Percentiles rank a stretch among this genome's conserved stretches.
Conservation (phyloP, 1,140 invertebrate species). For the Homarus americanus region DNA sequence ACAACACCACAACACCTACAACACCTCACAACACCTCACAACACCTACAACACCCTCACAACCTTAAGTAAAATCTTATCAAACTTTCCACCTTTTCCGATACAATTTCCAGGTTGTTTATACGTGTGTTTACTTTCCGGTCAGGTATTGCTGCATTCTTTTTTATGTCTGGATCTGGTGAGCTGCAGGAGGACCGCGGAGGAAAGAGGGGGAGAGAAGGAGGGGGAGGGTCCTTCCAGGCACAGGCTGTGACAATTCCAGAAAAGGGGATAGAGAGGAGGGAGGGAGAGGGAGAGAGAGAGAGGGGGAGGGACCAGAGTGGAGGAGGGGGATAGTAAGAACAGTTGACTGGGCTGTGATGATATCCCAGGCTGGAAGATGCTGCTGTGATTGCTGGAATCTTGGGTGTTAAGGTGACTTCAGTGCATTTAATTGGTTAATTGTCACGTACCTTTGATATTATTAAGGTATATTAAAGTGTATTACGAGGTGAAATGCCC, state of each 20-base stretch:
- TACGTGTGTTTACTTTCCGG: conserved; percentile 13
- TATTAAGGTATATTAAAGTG: too few species aligned
- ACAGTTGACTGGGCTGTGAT: conserved; percentile 13
- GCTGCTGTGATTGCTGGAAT: neutral
- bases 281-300: neutral
- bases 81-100: conserved; percentile 20
- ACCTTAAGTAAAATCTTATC: neutral
- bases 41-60: neutral
- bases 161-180: conserved; percentile 26
- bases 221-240: neutral
- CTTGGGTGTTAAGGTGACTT: too few species aligned
- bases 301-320: neutral
- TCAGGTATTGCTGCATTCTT: neutral
- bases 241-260: neutral
- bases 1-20: too few species aligned
- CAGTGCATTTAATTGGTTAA: too few species aligned
- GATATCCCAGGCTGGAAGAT: neutral
- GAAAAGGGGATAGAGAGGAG: neutral
- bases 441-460: too few species aligned
- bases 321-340: neutral
- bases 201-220: neutral
- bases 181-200: neutral
- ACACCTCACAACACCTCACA: neutral
- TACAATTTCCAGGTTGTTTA: conserved; percentile 25
- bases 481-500: too few species aligned